These are phyloP conservation scores for Trilocha varians DNA, from an alignment of 2,888 invertebrate genomes.

Conservation along the genomic window DNA sequence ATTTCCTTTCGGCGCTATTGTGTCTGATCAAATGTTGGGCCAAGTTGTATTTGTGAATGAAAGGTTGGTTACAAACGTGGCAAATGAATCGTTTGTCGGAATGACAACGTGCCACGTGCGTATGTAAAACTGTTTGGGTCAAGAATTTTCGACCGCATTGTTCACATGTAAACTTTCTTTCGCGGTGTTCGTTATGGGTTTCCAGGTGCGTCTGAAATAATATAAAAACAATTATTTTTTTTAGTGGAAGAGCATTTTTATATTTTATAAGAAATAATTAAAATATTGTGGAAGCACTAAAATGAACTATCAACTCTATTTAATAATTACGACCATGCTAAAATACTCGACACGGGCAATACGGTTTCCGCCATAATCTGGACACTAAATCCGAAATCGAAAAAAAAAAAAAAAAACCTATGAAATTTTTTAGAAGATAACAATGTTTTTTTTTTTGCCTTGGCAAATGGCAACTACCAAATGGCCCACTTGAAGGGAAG, in stretches of 20 bases:
- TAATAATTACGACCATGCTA: too few relatives aligned
- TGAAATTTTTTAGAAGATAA: too few relatives aligned
- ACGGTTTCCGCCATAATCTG: too few relatives aligned
- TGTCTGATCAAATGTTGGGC: conserved; percentile 53
- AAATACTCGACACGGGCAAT: too few relatives aligned
- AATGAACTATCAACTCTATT: too few relatives aligned
- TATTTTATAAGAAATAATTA: too few relatives aligned
- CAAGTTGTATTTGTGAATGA: conserved; percentile 55
- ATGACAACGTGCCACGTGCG: conserved; percentile 45
- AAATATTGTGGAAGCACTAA: too few relatives aligned
- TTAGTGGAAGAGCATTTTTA: not conserved
- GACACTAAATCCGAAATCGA: too few relatives aligned
- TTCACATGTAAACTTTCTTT: conserved; percentile 45
- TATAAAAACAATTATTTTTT: conserved; percentile 5
- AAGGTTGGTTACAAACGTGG: conserved; percentile 49
- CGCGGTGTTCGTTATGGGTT: conserved; percentile 52
- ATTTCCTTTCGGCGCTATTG: conserved; percentile 39
- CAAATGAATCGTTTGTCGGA: conserved; percentile 51
- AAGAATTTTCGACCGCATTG: conserved; percentile 62
- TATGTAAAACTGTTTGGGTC: conserved; percentile 38
- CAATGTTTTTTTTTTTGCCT: not conserved
- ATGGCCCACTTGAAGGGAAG: too few relatives aligned
- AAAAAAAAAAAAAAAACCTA: too few relatives aligned
- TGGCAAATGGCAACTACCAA: too few relatives aligned
- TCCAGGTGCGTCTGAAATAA: conserved; percentile 47